These are phyloP conservation scores for Phaethon lepturus DNA, from an alignment of 2,113 vertebrate genomes.

Conservation along the genomic window DNA sequence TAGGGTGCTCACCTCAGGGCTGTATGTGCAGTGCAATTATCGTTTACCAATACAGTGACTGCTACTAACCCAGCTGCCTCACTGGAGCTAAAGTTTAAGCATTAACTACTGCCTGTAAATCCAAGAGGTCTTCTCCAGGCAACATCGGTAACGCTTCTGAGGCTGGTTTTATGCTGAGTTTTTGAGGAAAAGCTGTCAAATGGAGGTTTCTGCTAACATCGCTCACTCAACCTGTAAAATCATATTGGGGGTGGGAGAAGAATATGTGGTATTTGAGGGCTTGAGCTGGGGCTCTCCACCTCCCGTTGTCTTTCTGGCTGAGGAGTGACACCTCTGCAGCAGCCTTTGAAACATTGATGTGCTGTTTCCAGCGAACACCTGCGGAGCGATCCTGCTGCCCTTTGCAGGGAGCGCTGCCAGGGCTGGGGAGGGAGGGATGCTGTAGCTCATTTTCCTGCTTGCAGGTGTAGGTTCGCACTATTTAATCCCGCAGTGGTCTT, in stretches of 20 bases:
- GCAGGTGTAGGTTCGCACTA: not conserved
- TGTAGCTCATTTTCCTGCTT: rapidly evolving
- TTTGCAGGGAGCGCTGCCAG: not conserved
- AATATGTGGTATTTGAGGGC: not conserved
- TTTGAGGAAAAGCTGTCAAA: conserved; percentile 32
- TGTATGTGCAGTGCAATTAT: not conserved
- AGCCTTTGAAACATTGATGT: conserved; percentile 24
- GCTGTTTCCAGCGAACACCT: not conserved
- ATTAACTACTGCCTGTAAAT: conserved; percentile 33
- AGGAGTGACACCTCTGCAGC: not conserved
- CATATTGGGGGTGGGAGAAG: not conserved
- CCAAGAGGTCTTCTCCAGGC: conserved; percentile 48
- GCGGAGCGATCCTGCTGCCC: not conserved
- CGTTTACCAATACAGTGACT: not conserved
- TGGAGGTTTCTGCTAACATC: conserved; percentile 10
- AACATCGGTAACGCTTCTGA: conserved; percentile 20
- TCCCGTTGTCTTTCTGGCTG: not conserved
- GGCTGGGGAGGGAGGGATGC: not conserved
- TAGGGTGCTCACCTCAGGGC: not conserved
- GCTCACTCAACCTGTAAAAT: not conserved
- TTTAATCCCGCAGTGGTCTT: not conserved
- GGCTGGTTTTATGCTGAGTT: not conserved
- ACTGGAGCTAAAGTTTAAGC: conserved; percentile 46
- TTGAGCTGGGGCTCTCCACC: not conserved
- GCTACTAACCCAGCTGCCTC: not conserved